phyloP scores from a whole-genome alignment of 2,888 invertebrate species.

The Harpalus rufipes region DNA sequence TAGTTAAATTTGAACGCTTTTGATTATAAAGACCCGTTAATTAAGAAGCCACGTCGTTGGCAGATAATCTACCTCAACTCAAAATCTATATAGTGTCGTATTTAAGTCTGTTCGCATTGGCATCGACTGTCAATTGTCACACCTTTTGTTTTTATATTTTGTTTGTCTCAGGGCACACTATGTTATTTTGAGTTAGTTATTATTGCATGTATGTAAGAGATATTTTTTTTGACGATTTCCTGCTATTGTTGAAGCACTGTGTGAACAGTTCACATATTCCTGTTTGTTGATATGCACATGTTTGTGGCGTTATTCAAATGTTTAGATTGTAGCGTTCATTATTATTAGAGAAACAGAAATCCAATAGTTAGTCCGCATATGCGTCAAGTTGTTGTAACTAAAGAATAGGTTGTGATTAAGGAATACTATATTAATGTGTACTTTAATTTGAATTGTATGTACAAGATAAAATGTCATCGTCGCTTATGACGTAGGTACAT shows the following conservation, averaged over 20 bases:
- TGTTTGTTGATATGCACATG: constrained; percentile 57
- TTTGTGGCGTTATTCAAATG: constrained; percentile 49
- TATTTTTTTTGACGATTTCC: constrained; percentile 18
- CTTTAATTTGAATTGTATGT: too few species aligned
- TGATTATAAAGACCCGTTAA: constrained; percentile 31
- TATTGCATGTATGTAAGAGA: constrained; percentile 27
- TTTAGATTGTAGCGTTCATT: constrained; percentile 51
- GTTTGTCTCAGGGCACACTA: constrained; percentile 74
- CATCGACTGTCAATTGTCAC: constrained; percentile 47
- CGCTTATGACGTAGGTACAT: too few species aligned
- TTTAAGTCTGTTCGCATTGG: constrained; percentile 47
- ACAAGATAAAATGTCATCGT: too few species aligned
- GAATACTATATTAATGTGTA: too few species aligned
- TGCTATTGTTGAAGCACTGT: constrained; percentile 44
- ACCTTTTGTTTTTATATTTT: constrained; percentile 66
- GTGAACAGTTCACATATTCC: constrained; percentile 46
- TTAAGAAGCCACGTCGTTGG: constrained; percentile 1
- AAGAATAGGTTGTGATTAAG: too few species aligned
- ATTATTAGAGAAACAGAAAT: constrained; percentile 39
- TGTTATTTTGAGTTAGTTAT: constrained; percentile 69
- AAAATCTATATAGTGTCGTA: constrained; percentile 60
- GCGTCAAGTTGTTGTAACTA: neutral
- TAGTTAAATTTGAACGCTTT: neutral
- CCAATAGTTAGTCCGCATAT: constrained; percentile 1
- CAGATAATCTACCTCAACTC: constrained; percentile 62